phyloP scores from a whole-genome alignment of 2,888 invertebrate genomes.

The Saturnia japonica region DNA sequence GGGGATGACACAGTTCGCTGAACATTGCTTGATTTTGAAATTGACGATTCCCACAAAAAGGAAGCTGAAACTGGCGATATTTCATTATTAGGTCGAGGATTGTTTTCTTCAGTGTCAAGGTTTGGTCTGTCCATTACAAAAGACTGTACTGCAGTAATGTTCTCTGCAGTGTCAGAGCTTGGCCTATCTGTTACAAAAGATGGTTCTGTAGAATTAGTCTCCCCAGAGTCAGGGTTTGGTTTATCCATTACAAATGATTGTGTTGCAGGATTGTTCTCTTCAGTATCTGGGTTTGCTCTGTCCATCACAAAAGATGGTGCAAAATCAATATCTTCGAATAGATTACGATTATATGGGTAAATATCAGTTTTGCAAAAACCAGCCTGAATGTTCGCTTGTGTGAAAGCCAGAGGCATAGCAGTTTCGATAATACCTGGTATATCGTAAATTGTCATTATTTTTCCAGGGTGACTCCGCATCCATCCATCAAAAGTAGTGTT shows the following conservation, averaged over 20 bases:
- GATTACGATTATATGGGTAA: conserved; percentile 35
- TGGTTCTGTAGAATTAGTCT: too few species aligned
- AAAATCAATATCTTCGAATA: conserved; percentile 39
- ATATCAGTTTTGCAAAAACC: conserved; percentile 39
- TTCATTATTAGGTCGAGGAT: too few species aligned
- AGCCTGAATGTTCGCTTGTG: conserved; percentile 34
- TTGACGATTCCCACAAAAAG: too few species aligned
- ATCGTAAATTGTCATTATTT: conserved; percentile 42
- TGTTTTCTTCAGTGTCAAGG: conserved; percentile 15
- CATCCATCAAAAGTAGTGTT: conserved; percentile 38
- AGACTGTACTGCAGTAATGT: conserved; percentile 13
- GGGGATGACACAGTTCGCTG: too few species aligned
- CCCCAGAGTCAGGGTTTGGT: too few species aligned
- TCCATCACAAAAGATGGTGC: conserved; percentile 37
- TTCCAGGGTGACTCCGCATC: conserved; percentile 41
- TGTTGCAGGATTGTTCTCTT: too few species aligned
- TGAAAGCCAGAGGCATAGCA: conserved; percentile 37
- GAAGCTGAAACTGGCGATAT: too few species aligned
- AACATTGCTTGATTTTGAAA: too few species aligned
- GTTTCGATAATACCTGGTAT: conserved; percentile 36
- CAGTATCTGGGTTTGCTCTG: too few species aligned
- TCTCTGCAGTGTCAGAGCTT: conserved; percentile 16
- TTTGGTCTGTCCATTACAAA: too few species aligned
- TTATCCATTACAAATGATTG: too few species aligned
- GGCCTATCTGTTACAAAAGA: conserved; percentile 43